Base-by-base conservation (phyloP, 2,113 vertebrate genomes). In the Tautogolabrus adspersus region DNA sequence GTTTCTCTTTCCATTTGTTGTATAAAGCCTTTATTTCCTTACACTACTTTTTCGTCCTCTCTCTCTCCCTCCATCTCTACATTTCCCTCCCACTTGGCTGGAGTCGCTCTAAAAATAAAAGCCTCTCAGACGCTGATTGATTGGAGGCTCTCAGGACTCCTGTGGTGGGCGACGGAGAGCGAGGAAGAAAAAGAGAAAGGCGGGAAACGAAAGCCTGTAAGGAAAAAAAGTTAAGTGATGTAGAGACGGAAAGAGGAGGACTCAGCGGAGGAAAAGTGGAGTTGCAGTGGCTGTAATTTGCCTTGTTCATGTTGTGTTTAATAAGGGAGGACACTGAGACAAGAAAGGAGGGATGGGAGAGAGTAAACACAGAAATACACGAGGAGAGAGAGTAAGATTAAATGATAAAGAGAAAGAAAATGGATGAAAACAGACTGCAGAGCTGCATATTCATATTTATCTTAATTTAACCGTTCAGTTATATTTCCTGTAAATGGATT, bases 91-190 rank as follows among this genome's bases (percentile, higher is more conserved):
- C 81, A 86, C 88, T 85, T 80, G 81, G 81, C 93, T 97, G 97
- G 88, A 98, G 96, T 96, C 26, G 94, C 96, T 97, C 97, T 90
- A 87, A 90, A 90, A 86, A 84, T 89, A 82, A 81, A 84, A 84
- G 80, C 79, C 85, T 90, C 86, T 92, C 85, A 88, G 89, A 82
- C 74, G 70, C 85, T 89, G 91, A 92, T 91, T 91, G 89, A 92
- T 88, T 81, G 87, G 87, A 89, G 79, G 75, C 88, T 89, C 88
- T 89, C 79, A 86, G 87, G 88, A 81, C 72, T 87, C 90, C 79
- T 9, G n/a, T 6, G 69, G 89, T 86, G 87, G 87, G 83, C 68
- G 68, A 80, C 51, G 64, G 87, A 75, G 63, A 77, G 66, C 42
- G 49, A 62, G 75, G 22, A 19, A 21, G 3, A 64, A 76, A 58